Percentiles rank a stretch among this genome's conserved stretches.
These are phyloP conservation scores for Dione juno DNA, from an alignment of 2,888 invertebrate species.

Conservation along the genomic window DNA sequence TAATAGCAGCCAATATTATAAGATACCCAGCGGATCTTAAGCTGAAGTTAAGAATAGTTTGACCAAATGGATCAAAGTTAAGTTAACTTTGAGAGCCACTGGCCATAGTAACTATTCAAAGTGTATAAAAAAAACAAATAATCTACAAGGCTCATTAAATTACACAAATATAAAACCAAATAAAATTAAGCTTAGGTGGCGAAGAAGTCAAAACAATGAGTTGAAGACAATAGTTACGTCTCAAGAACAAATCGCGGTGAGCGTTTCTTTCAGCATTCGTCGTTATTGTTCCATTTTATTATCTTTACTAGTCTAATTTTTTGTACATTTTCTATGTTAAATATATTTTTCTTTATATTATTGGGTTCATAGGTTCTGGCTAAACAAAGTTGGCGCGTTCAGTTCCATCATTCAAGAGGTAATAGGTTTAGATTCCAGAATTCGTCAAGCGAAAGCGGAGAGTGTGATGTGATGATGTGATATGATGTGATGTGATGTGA, in stretches of 20 bases:
- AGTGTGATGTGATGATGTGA: too few relatives aligned
- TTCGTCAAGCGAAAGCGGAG: too few relatives aligned
- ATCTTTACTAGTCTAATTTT: background rate
- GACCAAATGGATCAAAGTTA: too few relatives aligned
- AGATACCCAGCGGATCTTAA: too few relatives aligned
- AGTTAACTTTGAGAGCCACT: background rate
- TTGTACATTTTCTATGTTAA: background rate
- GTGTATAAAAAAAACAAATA: background rate
- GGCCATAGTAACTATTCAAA: background rate
- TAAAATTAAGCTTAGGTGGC: slow-evolving; percentile 14
- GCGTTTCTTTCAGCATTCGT: slow-evolving; percentile 9
- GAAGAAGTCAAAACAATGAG: slow-evolving; percentile 33
- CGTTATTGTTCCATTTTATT: background rate
- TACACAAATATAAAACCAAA: slow-evolving; percentile 31
- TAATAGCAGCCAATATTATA: too few relatives aligned
- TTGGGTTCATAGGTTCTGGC: too few relatives aligned
- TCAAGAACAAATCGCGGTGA: slow-evolving; percentile 30
- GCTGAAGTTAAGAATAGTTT: too few relatives aligned
- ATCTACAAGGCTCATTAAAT: slow-evolving; percentile 30
- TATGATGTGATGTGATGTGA: too few relatives aligned
- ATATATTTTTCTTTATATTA: background rate
- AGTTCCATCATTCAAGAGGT: too few relatives aligned
- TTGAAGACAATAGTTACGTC: slow-evolving; percentile 23
- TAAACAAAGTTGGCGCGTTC: too few relatives aligned
- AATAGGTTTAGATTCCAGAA: too few relatives aligned